Conservation (phyloP, 92 coral and sea anemone species). For the Montipora capitata region DNA sequence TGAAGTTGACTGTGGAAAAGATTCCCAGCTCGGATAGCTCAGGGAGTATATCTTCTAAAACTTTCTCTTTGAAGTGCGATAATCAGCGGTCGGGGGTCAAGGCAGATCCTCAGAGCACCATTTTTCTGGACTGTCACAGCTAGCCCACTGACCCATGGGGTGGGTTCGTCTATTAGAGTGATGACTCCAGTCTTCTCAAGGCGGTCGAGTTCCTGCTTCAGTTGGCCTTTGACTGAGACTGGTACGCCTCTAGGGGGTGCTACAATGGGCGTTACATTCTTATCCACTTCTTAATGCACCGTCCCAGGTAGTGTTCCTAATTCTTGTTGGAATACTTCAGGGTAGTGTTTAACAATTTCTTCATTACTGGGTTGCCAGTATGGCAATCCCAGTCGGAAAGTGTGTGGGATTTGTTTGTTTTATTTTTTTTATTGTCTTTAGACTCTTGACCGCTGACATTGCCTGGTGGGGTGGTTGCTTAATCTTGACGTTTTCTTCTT, state of each 20-base stretch:
- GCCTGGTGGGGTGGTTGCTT: too few species aligned
- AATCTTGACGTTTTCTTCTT: too few species aligned
- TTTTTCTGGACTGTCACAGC: conserved; percentile 53
- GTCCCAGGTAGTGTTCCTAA: conserved; percentile 61
- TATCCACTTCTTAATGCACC: conserved; percentile 66
- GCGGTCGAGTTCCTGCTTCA: conserved; percentile 61
- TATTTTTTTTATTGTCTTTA: background rate
- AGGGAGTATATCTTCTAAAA: conserved; percentile 28
- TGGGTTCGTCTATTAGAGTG: background rate
- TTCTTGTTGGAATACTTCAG: conserved; percentile 51
- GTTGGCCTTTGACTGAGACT: conserved; percentile 46
- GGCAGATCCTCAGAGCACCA: conserved; percentile 50
- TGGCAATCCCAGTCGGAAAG: too few species aligned
- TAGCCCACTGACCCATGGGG: conserved; percentile 55
- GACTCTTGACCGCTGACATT: too few species aligned
- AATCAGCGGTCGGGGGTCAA: conserved; percentile 48
- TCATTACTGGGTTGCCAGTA: background rate
- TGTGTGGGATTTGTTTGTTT: too few species aligned
- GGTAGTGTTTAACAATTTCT: conserved; percentile 40
- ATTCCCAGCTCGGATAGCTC: too few species aligned
- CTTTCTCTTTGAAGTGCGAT: conserved; percentile 12
- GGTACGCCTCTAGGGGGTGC: conserved; percentile 71
- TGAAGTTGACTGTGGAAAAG: too few species aligned
- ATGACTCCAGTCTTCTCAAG: conserved; percentile 60
- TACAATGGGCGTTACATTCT: conserved; percentile 47